phyloP scores from a whole-genome alignment of 1,140 invertebrate species.

The Heliconius hewitsoni region DNA sequence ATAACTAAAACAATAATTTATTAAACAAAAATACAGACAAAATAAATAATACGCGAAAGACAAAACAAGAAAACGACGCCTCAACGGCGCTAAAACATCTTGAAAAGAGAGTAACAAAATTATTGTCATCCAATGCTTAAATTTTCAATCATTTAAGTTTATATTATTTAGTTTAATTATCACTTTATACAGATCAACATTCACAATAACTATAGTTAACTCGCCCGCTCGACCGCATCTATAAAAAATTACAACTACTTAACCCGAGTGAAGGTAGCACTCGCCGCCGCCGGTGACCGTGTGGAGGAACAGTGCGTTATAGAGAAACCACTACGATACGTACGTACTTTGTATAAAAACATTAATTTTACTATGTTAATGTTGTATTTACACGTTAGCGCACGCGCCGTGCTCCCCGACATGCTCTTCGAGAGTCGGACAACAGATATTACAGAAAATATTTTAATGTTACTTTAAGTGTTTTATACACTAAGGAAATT shows the following conservation, averaged over 20 bases:
- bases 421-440: not conserved
- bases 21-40: not conserved
- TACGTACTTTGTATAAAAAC: constrained; percentile 62
- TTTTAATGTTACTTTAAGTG: too few species aligned
- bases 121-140: constrained; percentile 81
- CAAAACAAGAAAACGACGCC: constrained; percentile 19
- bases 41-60: not conserved
- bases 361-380: constrained; percentile 34
- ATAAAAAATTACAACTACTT: constrained; percentile 69
- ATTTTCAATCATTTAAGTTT: constrained; percentile 67
- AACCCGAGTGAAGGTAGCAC: constrained; percentile 12
- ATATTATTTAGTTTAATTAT: constrained; percentile 60
- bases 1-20: not conserved
- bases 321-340: constrained; percentile 40
- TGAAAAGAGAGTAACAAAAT: constrained; percentile 71
- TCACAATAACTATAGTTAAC: constrained; percentile 52
- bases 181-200: constrained; percentile 72
- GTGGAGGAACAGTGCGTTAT: constrained; percentile 39
- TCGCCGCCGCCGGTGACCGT: too few species aligned
- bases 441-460: too few species aligned
- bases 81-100: constrained; percentile 45
- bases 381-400: constrained; percentile 68
- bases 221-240: constrained; percentile 53
- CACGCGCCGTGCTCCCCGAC: constrained; percentile 27
- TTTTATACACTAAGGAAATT: too few species aligned